A percentile compares a stretch with the other conserved stretches of the same genome.
Evolutionary conservation across 2,113 vertebrate genomes (phyloP).

Genomic region (Apistogramma diplotaenia): DNA sequence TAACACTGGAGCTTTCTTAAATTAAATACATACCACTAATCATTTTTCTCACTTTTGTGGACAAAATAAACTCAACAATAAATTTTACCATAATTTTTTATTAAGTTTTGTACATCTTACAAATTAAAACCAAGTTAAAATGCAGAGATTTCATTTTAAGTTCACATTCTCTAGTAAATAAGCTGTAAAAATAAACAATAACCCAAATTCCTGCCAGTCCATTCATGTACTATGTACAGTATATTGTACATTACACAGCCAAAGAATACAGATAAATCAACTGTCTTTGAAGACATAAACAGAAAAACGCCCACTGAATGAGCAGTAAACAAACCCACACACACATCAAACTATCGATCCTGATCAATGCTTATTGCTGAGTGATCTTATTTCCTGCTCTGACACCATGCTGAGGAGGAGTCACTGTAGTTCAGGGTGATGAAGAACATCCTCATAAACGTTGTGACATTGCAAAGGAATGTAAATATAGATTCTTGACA

Average conservation of each 20-base stretch:
- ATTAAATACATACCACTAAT: neutral
- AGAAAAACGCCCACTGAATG: neutral
- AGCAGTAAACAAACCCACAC: neutral
- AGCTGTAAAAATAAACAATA: constrained; percentile 9
- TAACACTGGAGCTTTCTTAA: too few relatives aligned
- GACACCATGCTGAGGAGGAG: neutral
- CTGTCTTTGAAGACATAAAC: neutral
- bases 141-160: neutral
- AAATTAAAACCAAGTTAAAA: constrained; percentile 17
- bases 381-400: neutral
- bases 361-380: neutral
- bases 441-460: neutral
- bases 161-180: constrained; percentile 56
- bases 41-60: neutral
- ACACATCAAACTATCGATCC: neutral
- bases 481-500: neutral
- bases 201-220: constrained; percentile 10
- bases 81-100: constrained; percentile 19
- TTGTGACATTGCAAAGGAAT: neutral
- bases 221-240: constrained; percentile 1
- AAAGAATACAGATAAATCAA: neutral
- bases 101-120: constrained; percentile 35
- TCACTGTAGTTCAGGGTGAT: neutral
- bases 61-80: neutral
- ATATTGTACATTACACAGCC: neutral